Base-by-base conservation (phyloP, 2,888 invertebrate genomes). In the Adineta ricciae region DNA sequence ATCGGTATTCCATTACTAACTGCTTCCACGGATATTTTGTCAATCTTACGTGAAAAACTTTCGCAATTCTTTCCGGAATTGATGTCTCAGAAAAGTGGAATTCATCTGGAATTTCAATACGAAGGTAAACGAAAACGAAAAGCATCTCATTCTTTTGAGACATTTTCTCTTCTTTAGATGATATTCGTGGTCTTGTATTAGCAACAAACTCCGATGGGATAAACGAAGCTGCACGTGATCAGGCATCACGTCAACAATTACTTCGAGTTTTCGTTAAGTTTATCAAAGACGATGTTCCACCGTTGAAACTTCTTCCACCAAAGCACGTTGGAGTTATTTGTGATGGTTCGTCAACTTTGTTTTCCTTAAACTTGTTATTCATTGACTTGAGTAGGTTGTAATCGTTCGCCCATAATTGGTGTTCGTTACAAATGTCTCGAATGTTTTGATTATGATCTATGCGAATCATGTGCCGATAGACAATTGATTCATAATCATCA, bases 261-360 rank as follows among this genome's bases (percentile, higher is more conserved):
- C 64, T 64, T 64, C 32, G 64, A 64, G 64, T 64, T 64, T 64
- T 64, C 32, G 64, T 64, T 64, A 64, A 64, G 32, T 64, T 64
- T 32, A 64, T 32, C 16, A 64, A 36, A 64, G 64, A 64, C 2
- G 27, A 64, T 64, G 16, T 16, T 64, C 0, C 64, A 19, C 64
- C 64, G 1, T 7, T 64, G 3, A 64, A 64, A 64, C 32, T 64
- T 32, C 64, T 32, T 32, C 64, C 64, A 64, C 64, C 64, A 64
- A 64, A 64, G 19, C 64, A 64, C 32, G 27, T 27, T 32, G 64
- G 64, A 14, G 64, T 64, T 7, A 64, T 64, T 36, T 64, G 64
- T 36, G 64, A 64, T 64, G 64, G 64, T 64, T 64, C 7, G 64
- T 64, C 5, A 14, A 14, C 19, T 50, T 50, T 19, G 19, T 50